Evolutionary conservation across 1,140 invertebrate genomes (phyloP).

Genomic region (Lordiphosa collinella): DNA sequence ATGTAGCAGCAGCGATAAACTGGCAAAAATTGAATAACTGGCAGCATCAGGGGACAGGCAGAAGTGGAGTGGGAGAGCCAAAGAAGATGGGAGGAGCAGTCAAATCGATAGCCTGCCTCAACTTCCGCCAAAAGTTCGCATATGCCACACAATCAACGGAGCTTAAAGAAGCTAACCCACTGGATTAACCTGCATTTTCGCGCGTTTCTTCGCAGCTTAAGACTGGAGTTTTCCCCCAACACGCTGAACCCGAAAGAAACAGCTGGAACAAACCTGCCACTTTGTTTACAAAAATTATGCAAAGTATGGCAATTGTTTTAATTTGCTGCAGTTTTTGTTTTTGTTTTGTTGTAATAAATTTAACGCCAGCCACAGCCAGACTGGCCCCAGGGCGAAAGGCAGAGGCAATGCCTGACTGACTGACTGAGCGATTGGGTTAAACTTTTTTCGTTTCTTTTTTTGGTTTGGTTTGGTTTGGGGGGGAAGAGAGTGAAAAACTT

Average conservation of each 20-base stretch:
- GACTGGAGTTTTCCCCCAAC: not conserved
- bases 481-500: too few relatives aligned
- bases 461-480: too few relatives aligned
- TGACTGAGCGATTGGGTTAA: too few relatives aligned
- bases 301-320: slow-evolving; percentile 70
- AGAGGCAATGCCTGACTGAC: slow-evolving; percentile 38
- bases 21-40: slow-evolving; percentile 70
- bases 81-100: slow-evolving; percentile 4
- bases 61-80: not conserved
- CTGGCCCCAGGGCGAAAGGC: slow-evolving; percentile 14
- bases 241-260: not conserved
- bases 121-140: not conserved
- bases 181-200: slow-evolving; percentile 64
- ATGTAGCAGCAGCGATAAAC: slow-evolving; percentile 57
- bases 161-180: slow-evolving; percentile 49
- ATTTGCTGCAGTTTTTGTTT: slow-evolving; percentile 29
- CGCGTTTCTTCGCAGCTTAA: slow-evolving; percentile 61
- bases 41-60: slow-evolving; percentile 21
- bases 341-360: slow-evolving; percentile 59
- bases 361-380: slow-evolving; percentile 39
- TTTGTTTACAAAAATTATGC: slow-evolving; percentile 73
- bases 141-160: slow-evolving; percentile 42
- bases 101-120: slow-evolving; percentile 30
- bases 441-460: too few relatives aligned
- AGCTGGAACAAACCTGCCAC: slow-evolving; percentile 18